Conservation (phyloP, 2,113 vertebrate genomes). For the Phylloscopus whistleri region DNA sequence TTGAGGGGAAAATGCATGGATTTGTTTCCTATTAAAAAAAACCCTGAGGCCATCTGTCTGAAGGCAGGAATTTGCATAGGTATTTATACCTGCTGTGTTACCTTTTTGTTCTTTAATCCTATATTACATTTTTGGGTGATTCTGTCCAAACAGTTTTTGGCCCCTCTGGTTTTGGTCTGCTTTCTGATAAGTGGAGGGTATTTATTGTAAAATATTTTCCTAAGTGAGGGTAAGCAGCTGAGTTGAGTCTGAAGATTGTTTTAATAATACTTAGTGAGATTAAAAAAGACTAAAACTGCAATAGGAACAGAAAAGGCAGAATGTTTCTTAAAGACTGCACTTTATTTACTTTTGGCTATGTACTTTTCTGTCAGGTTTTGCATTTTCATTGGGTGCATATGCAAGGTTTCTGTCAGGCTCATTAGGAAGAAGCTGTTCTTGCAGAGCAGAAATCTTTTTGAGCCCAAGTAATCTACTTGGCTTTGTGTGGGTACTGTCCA, state of each 20-base stretch:
- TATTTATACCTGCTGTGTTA: neutral
- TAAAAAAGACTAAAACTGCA: neutral
- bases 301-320: neutral
- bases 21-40: neutral
- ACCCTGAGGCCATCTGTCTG: neutral
- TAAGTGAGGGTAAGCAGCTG: neutral
- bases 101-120: neutral
- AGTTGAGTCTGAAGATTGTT: neutral
- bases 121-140: neutral
- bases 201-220: neutral
- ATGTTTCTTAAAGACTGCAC: neutral
- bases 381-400: neutral
- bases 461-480: rapidly evolving
- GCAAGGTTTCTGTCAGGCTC: neutral
- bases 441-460: neutral
- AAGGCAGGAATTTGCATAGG: neutral
- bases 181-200: neutral
- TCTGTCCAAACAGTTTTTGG: neutral
- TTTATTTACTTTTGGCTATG: neutral
- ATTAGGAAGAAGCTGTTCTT: neutral
- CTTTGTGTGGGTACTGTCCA: neutral
- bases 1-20: neutral
- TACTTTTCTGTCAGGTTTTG: neutral
- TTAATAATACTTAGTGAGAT: neutral
- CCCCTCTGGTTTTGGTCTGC: neutral